Evolutionary conservation across 2,113 vertebrate genomes (phyloP), one percentile per base, ranked within the genome.

Genomic region (Channa maculata): DNA sequence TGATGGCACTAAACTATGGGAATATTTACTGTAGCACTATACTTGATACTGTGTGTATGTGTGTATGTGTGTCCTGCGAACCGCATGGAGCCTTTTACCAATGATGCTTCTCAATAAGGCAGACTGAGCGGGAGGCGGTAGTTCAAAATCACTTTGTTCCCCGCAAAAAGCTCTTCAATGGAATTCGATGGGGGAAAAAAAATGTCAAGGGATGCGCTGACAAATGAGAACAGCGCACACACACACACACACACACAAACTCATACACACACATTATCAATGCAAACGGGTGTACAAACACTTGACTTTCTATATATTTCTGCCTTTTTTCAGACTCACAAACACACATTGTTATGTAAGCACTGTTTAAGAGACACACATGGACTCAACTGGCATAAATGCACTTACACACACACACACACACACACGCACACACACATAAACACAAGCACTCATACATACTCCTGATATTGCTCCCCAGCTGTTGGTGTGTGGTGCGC

Each of bases 401-500:
- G 38, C 60, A 14, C 52, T 38, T 9, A 7, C 64, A 44, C 41
- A 51, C 14, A 8, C 48, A 5, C 0, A n/a, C 44, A 37, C 66
- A 9, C 74, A 43, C 36, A 24, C 24, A 24, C 24, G 1, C 24
- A 24, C 24, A 24, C 24, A 24, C 63, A n/a, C 41, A 60, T 65
- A 36, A 33, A 41, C 71, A 49, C 64, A 69, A 2, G 2, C 60
- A n/a, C 54, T 6, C 57, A n/a, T 8, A 45, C 57, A 63, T 36
- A 44, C 15, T 45, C 43, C 52, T 76, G 69, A 63, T 86, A 65
- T 72, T 67, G 61, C 77, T 79, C 55, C 77, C 87, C 86, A 90
- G 89, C 87, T 91, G 88, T 67, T 81, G 74, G 76, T 86, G 86
- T 79, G 78, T 6, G 64, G 80, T 43, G 81, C 14, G 39, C 88